phyloP scores from a whole-genome alignment of 53 echinoderm and acorn worm species.

The Hippasteria phrygiana region DNA sequence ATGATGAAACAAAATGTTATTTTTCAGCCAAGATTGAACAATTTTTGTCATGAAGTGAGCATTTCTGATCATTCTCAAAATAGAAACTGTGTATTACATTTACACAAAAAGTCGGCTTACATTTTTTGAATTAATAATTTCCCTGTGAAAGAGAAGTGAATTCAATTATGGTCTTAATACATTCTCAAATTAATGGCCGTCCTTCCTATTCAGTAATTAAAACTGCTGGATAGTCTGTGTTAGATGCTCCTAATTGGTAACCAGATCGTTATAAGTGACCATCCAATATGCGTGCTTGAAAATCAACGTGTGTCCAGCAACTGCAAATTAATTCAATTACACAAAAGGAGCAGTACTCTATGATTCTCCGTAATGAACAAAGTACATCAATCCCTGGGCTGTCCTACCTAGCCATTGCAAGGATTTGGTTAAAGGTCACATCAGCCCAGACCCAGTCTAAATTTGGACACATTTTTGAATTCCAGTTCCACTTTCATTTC shows the following conservation, averaged over 20 bases:
- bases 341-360: not conserved
- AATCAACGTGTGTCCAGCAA: slow-evolving; percentile 13
- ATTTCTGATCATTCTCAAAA: not conserved
- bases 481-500: slow-evolving; percentile 38
- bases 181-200: not conserved
- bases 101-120: too few relatives aligned
- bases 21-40: too few relatives aligned
- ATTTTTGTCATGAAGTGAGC: not conserved
- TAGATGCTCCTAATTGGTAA: slow-evolving; percentile 51
- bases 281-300: slow-evolving; percentile 24
- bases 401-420: not conserved
- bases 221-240: not conserved
- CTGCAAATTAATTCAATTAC: slow-evolving; percentile 40
- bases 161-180: not conserved
- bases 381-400: not conserved
- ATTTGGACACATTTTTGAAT: slow-evolving; percentile 13
- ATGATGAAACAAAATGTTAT: too few relatives aligned
- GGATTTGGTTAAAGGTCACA: slow-evolving; percentile 1
- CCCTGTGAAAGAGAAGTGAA: not conserved
- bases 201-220: slow-evolving; percentile 7
- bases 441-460: slow-evolving; percentile 12
- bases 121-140: not conserved
- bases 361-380: not conserved
- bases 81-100: not conserved
- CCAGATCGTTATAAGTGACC: not conserved